Conservation (phyloP, 2,113 vertebrate species). For the Chunga burmeisteri region DNA sequence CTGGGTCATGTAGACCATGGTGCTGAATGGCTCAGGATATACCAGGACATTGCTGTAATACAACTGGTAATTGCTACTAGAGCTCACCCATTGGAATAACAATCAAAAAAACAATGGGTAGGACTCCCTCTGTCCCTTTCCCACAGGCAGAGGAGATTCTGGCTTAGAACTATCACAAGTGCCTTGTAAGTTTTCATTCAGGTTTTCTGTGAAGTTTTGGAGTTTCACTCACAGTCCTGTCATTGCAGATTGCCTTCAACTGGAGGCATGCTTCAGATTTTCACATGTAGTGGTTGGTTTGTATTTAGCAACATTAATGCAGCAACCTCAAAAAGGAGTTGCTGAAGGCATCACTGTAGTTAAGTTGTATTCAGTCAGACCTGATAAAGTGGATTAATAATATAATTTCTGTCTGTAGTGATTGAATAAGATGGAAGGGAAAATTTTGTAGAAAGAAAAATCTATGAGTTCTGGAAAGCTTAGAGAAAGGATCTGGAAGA, state of each 20-base stretch:
- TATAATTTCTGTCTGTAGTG: background rate
- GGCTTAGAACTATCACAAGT: background rate
- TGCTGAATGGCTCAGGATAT: background rate
- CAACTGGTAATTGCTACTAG: background rate
- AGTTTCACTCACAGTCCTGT: background rate
- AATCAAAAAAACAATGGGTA: background rate
- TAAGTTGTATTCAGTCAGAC: background rate
- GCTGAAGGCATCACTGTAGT: background rate
- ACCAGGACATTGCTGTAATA: background rate
- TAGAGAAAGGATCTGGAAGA: background rate
- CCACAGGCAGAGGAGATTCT: background rate
- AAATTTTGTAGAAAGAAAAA: background rate
- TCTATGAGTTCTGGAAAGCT: background rate
- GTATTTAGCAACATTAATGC: background rate
- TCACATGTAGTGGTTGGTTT: background rate
- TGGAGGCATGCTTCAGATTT: background rate
- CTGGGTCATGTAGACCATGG: background rate
- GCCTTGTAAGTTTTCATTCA: background rate
- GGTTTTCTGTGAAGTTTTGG: background rate
- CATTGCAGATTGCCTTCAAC: background rate
- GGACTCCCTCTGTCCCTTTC: background rate
- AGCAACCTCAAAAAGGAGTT: background rate
- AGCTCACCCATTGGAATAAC: background rate
- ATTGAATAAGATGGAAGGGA: background rate
- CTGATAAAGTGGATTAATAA: slow-evolving; percentile 7